Conservation (phyloP, 2,797 vertebrate genomes). For the Florisuga fusca region DNA sequence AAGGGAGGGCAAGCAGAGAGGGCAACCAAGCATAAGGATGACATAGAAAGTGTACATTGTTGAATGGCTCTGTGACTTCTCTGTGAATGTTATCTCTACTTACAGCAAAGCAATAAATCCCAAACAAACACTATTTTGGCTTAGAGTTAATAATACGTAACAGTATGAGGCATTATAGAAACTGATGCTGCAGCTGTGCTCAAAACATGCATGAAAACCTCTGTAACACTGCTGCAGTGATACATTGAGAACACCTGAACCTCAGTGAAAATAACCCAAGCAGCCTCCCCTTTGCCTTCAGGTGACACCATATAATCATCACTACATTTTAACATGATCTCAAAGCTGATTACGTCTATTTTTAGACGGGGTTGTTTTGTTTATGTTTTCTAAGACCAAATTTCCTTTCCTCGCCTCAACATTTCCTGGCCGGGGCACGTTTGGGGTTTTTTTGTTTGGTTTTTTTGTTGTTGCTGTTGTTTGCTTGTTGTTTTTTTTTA, state of each 20-base stretch:
- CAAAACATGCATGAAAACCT: neutral
- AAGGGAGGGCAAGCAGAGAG: neutral
- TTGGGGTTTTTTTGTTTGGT: neutral
- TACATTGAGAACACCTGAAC: no score
- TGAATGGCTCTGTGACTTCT: neutral
- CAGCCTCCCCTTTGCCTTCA: neutral
- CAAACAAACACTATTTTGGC: neutral
- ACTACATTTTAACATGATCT: neutral
- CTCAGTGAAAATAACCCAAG: neutral
- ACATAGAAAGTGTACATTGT: neutral
- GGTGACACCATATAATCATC: neutral
- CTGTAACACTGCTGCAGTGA: neutral
- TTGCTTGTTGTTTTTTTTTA: no score
- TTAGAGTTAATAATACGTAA: neutral
- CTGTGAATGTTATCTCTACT: neutral
- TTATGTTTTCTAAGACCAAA: slow-evolving; percentile 18
- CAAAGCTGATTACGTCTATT: slow-evolving; percentile 39
- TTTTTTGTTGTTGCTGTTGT: no score
- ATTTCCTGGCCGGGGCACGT: neutral
- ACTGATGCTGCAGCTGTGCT: neutral
- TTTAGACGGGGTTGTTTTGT: slow-evolving; percentile 1
- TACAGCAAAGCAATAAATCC: neutral
- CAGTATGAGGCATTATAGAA: neutral
- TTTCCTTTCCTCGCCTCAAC: neutral
- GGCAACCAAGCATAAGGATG: neutral